A percentile compares a stretch with the other conserved stretches of the same genome.
These are phyloP conservation scores for Pungitius pungitius DNA, from an alignment of 2,113 vertebrate genomes.

Conservation along the genomic window DNA sequence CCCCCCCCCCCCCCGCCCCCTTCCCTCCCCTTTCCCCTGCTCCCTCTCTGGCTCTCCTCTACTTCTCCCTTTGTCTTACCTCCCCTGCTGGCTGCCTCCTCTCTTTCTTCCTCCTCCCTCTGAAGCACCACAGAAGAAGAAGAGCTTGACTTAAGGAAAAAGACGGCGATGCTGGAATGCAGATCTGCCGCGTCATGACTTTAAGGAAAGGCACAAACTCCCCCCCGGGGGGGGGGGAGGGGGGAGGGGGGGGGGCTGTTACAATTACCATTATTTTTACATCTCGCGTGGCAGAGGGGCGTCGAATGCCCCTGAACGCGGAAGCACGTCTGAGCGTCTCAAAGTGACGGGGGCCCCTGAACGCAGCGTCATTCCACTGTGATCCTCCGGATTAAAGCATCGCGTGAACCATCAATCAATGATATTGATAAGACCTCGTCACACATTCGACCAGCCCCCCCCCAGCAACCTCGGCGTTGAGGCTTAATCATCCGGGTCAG, in stretches of 20 bases:
- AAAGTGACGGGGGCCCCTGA: conserved; percentile 20
- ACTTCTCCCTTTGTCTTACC: conserved; percentile 93
- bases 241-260: not conserved
- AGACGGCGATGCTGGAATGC: conserved; percentile 42
- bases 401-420: conserved; percentile 49
- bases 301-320: conserved; percentile 34
- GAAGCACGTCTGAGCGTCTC: conserved; percentile 29
- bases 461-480: conserved; percentile 21
- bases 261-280: conserved; percentile 61
- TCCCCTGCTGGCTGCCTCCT: conserved; percentile 94
- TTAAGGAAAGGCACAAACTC: conserved; percentile 45
- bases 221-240: too few relatives aligned
- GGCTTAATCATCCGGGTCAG: conserved; percentile 44
- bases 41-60: conserved; percentile 36
- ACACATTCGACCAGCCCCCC: conserved; percentile 51
- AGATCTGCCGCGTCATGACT: conserved; percentile 69
- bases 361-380: conserved; percentile 14
- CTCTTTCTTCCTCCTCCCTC: conserved; percentile 27
- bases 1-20: conserved; percentile 31
- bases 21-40: not conserved
- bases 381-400: conserved; percentile 46
- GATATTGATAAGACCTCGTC: conserved; percentile 58
- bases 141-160: conserved; percentile 46
- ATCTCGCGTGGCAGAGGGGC: conserved; percentile 44
- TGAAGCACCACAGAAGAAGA: conserved; percentile 23